Percentiles rank a stretch among this genome's conserved stretches.
phyloP scores from a whole-genome alignment of 1,140 invertebrate species.

The Ips nitidus region DNA sequence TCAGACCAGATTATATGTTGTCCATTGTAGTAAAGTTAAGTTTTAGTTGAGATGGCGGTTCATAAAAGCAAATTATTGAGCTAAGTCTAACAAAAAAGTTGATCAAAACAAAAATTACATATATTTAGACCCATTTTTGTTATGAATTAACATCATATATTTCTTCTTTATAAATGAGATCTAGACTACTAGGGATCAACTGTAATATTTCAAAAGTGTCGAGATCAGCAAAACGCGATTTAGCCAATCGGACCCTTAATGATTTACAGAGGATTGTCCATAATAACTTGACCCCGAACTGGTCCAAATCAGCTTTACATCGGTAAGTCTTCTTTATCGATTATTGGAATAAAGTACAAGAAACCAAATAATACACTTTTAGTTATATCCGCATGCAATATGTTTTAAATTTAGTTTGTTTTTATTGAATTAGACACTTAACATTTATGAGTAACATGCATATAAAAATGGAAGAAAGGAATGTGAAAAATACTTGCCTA shows the following conservation, averaged over 20 bases:
- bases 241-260: slow-evolving; percentile 26
- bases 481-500: slow-evolving; percentile 38
- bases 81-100: too few relatives aligned
- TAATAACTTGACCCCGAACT: slow-evolving; percentile 17
- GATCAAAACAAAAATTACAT: too few relatives aligned
- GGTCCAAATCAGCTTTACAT: not conserved
- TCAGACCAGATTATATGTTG: not conserved
- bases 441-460: too few relatives aligned
- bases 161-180: too few relatives aligned
- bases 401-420: too few relatives aligned
- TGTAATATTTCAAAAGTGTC: slow-evolving; percentile 26
- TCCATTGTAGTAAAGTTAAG: not conserved
- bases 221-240: slow-evolving; percentile 26
- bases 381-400: too few relatives aligned
- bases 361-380: not conserved
- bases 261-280: slow-evolving; percentile 20
- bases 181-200: slow-evolving; percentile 11
- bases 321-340: slow-evolving; percentile 22
- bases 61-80: too few relatives aligned
- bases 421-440: too few relatives aligned
- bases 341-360: slow-evolving; percentile 4
- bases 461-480: slow-evolving; percentile 36
- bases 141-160: too few relatives aligned
- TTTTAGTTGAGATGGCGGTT: too few relatives aligned
- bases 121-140: too few relatives aligned